These are phyloP conservation scores for Crotalus horridus DNA, from an alignment of 2,113 vertebrate genomes.

Conservation along the genomic window DNA sequence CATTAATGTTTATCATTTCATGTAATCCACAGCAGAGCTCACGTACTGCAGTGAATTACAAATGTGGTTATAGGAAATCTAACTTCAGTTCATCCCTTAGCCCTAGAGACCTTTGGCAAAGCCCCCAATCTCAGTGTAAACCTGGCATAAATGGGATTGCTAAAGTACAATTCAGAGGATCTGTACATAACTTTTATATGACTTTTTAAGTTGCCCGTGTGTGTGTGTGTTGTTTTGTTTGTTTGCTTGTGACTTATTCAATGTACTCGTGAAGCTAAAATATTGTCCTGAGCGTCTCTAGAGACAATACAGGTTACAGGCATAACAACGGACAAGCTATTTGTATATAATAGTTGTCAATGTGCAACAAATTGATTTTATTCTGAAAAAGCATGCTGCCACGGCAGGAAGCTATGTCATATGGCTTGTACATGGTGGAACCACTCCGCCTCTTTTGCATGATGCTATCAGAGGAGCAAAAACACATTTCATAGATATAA, in stretches of 20 bases:
- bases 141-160: background rate
- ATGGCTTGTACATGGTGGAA: background rate
- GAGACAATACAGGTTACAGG: background rate
- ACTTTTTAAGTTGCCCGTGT: background rate
- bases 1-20: background rate
- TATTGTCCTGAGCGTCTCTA: background rate
- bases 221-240: background rate
- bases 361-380: background rate
- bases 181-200: background rate
- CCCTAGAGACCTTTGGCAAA: background rate
- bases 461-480: constrained; percentile 9
- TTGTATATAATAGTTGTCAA: background rate
- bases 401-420: background rate
- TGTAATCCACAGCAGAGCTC: background rate
- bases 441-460: background rate
- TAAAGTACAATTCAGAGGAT: background rate
- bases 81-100: background rate
- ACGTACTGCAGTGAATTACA: background rate
- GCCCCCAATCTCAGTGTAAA: background rate
- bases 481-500: constrained; percentile 36
- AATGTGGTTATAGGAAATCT: background rate
- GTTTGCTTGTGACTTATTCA: background rate
- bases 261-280: background rate
- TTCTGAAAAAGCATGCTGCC: background rate
- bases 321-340: no score